Base-by-base conservation (phyloP, 2,888 invertebrate genomes). In the Homarus gammarus region DNA sequence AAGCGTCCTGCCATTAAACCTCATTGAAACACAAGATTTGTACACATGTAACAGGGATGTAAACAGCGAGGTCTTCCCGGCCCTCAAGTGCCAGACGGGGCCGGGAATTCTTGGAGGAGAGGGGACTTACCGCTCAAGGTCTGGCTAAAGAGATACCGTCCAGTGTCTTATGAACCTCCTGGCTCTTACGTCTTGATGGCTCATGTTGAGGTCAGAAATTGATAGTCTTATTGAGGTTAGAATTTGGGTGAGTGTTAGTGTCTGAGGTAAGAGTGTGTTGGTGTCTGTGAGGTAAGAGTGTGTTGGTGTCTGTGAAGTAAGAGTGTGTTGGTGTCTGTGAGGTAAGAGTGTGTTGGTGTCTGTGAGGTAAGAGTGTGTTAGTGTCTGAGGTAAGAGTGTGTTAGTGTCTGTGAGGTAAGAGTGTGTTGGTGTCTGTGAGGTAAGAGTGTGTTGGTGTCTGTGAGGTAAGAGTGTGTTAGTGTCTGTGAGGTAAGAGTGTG, bases 1-100 rank as follows among this genome's bases (percentile, higher is more conserved):
- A 87, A 87, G 73, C 22, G 81, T 38, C 38, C 18, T 36, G 27
- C 87, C 73, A 61, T 87, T 73, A 87, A 70, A 78, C 81, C 73
- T 61, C 61, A 73, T 68, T 79, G 79, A 70, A 86, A 86, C 79
- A 86, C 78, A 86, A 70, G 70, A 86, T 61, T 61, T 81, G 87
- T 87, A 61, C 73, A 81, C 81, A 33, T 73, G 81, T 82, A 81
- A 73, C 49, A 73, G 72, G 73, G 81, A 61, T 73, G 87, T 73
- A 87, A 81, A 87, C 87, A 82, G 51, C 3, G 64, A 64, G n/a
- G 64, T 5, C 64, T 64, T 12, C 27, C 64, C 64, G 27, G 27
- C 18, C 64, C 64, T 27, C 64, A 8, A 27, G 64, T 27, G 64
- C 27, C 64, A 64, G 64, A 3, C 10, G 40, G 8, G 38, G 44